Base-by-base conservation (phyloP, 2,888 invertebrate species). In the Tubiluchus corallicola region DNA sequence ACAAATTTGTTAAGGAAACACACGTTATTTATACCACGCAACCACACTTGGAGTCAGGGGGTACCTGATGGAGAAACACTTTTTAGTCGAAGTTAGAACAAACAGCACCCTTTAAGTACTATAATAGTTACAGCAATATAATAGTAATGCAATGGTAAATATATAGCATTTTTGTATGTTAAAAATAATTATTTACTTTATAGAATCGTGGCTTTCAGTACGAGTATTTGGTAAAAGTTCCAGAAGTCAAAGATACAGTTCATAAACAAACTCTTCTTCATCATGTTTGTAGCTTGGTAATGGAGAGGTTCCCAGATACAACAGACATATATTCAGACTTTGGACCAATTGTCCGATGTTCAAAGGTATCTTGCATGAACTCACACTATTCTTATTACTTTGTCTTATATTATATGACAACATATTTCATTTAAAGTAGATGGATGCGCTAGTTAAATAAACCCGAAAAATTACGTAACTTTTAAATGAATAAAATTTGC, bases 181-280 rank as follows among this genome's bases (percentile, higher is more conserved):
- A n/a, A n/a, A n/a, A n/a, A n/a, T n/a, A n/a, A n/a, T n/a, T n/a
- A n/a, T n/a, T 29, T 29, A 29, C 29, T 29, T 29, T 29, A n/a
- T n/a, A 29, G 29, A 9, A 29, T 9, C 29, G 29, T 29, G 98
- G 96, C 19, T 98, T 98, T 68, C 84, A 92, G 62, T 75, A 98
- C 53, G 96, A 98, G 59, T 99, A 96, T 67, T 72, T 99, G 57
- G 76, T 88, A 40, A 94, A 96, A 71, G 67, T 71, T 57, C 90
- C 92, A 58, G 90, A 99, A 71, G 90, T 99, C 38, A 92, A 96
- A 68, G 96, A 96, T 66, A 96, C 96, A 0, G 92, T 98, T 37
- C 90, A 98, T 66, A 99, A 98, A 66, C 94, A 99, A 68, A 90
- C 96, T 3, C 70, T 98, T 48, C 72, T 98, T 48, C 90, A 96